Evolutionary conservation across 2,888 invertebrate genomes (phyloP), one percentile per base, ranked within the genome.

Genomic region (Lycocerus yunnanus): DNA sequence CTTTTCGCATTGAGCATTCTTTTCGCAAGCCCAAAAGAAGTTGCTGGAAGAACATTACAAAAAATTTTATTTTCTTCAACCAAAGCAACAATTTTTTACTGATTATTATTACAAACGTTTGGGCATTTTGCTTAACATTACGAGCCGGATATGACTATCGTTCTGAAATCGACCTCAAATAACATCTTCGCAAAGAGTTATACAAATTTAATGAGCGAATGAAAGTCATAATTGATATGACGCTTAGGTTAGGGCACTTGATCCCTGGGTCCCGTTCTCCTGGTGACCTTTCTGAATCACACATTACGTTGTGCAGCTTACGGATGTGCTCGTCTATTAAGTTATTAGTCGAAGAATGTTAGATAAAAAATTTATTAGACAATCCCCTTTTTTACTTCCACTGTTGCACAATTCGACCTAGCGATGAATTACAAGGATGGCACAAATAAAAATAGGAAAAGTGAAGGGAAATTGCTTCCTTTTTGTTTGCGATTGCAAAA

Each of bases 221-320:
- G 76, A 74, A 78, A 77, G 65, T 75, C 73, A 78, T 80, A 80
- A 79, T 80, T 80, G 78, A 58, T 61, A 69, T 69, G 60, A 74
- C 66, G 58, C 69, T 78, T 72, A 71, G 66, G 59, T 71, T 69
- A 72, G 68, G 73, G 72, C 73, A 72, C 83, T 85, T 85, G 84
- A 85, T 84, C 84, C 79, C 79, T 77, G 75, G 84, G 84, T 85
- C 84, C 80, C 80, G 80, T 78, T 81, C 81, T 80, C 78, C 80
- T 80, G 81, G 77, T 81, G 82, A 82, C 80, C 82, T 79, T 75
- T 78, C 81, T 84, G 83, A 84, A 81, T 84, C 82, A 84, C 81
- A 75, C 43, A 43, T 43, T 27, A 66, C 78, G 76, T 76, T 78
- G 75, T 43, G 43, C 43, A 18, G 13, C 15, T 15, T 60, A 60